These are phyloP conservation scores for Diachrysia chrysitis DNA, from an alignment of 2,888 invertebrate genomes.

Conservation along the genomic window DNA sequence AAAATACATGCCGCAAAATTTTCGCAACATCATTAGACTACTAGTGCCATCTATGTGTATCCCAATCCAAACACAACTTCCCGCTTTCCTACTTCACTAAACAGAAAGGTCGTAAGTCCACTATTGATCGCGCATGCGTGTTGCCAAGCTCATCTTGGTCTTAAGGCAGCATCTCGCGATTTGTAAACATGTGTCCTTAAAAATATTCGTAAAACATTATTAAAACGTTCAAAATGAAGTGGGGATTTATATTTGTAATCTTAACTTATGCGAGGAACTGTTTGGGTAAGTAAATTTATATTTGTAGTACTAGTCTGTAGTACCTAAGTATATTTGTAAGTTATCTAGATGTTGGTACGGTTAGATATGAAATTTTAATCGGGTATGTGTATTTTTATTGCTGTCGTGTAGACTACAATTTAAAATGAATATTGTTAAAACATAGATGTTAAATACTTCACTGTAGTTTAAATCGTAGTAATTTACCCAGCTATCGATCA, in stretches of 20 bases:
- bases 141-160: conserved; percentile 54
- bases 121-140: conserved; percentile 85
- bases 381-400: conserved; percentile 1
- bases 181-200: conserved; percentile 69
- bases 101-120: conserved; percentile 34
- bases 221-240: conserved; percentile 70
- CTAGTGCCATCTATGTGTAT: conserved; percentile 49
- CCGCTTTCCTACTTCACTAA: conserved; percentile 36
- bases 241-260: conserved; percentile 68
- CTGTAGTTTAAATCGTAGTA: no score
- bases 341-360: not conserved
- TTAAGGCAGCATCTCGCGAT: conserved; percentile 51
- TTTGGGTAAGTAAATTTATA: conserved; percentile 71
- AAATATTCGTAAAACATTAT: conserved; percentile 53
- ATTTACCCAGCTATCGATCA: no score
- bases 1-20: not conserved
- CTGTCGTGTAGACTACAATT: not conserved
- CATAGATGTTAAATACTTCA: no score
- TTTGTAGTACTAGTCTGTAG: not conserved
- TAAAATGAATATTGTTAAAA: not conserved
- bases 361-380: not conserved
- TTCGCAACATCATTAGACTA: not conserved
- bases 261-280: conserved; percentile 67
- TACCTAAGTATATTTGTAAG: not conserved
- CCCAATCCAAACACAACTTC: conserved; percentile 34